Base-by-base conservation (phyloP, 1,140 invertebrate species). In the Drosophila jambulina region DNA sequence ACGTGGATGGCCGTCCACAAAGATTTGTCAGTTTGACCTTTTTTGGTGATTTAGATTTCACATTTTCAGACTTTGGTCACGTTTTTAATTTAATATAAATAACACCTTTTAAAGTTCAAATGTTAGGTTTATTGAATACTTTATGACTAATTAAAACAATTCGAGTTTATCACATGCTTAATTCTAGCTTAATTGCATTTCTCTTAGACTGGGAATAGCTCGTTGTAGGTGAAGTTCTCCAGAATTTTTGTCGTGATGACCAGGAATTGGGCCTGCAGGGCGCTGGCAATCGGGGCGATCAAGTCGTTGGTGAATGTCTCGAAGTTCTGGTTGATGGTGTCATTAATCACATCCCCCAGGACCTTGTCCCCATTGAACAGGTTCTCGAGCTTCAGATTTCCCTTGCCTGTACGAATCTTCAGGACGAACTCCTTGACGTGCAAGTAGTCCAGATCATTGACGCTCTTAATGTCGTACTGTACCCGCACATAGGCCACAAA, bases 271-370 rank as follows among this genome's bases (percentile, higher is more conserved):
- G 91, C 86, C 7, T 94, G 93, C 2, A 96, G 81, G 0, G 94
- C 94, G 56, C 91, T 94, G 59, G 95, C 95, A 48, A 95, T 93
- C 0, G 94, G 81, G 0, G 94, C 95, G 51, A 94, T 93, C 1
- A 96, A 63, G 71, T 95, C 95, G 42, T 93, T 93, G 6, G 94
- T 81, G 64, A 96, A 95, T 0, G 93, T 69, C 51, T 95, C 93
- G 64, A 95, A 95, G 75, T 96, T 96, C 42, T 93, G 94, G 81
- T 96, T 96, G 40, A 95, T 95, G 0, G 94, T 94, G 10, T 92
- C 93, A 79, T 95, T 95, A 6, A 96, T 93, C 4, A 95, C 93
- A 25, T 94, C 94, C 4, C 94, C 93, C 51, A 95, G 76, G 8
- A 93, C 80, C 76, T 94, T 94, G 59, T 96, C 95, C 13, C 95